Percentiles rank a stretch among this genome's conserved stretches.
These are phyloP conservation scores for Lacerta bilineata DNA, from an alignment of 2,797 vertebrate genomes.

Conservation along the genomic window DNA sequence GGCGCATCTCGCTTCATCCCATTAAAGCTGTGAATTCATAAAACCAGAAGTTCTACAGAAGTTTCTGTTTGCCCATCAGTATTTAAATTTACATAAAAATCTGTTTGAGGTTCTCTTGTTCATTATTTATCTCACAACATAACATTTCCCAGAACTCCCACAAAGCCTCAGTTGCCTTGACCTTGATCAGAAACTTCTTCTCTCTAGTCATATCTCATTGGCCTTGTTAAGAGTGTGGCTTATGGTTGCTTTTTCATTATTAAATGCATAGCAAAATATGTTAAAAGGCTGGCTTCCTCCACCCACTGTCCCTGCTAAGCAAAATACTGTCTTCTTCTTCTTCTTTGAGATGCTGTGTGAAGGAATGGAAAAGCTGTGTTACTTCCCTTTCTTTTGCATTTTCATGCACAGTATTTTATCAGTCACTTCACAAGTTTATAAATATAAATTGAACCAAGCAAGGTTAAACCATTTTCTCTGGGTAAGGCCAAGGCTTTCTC, in stretches of 20 bases:
- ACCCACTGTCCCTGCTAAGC: not conserved
- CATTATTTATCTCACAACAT: not conserved
- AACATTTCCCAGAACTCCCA: not conserved
- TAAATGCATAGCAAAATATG: conserved; percentile 17
- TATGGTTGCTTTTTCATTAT: not conserved
- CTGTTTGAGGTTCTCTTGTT: conserved; percentile 31
- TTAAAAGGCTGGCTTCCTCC: not conserved
- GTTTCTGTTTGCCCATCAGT: conserved; percentile 17
- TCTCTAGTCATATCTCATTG: not conserved
- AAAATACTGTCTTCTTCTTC: too few relatives aligned
- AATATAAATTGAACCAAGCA: not conserved
- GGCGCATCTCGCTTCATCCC: not conserved
- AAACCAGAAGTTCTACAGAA: not conserved
- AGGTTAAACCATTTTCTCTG: conserved; percentile 16
- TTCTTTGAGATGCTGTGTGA: not conserved
- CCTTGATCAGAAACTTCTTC: conserved; percentile 25
- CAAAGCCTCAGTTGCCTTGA: conserved; percentile 34
- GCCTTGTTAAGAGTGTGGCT: not conserved
- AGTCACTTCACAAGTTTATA: conserved; percentile 5
- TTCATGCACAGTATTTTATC: not conserved
- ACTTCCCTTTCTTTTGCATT: not conserved
- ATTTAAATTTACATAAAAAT: conserved; percentile 35
- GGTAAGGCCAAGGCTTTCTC: not conserved
- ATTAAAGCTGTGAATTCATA: conserved; percentile 19
- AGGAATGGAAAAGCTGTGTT: not conserved